Evolutionary conservation across 2,888 invertebrate species (phyloP).

Genomic region (Tupiocoris notatus): DNA sequence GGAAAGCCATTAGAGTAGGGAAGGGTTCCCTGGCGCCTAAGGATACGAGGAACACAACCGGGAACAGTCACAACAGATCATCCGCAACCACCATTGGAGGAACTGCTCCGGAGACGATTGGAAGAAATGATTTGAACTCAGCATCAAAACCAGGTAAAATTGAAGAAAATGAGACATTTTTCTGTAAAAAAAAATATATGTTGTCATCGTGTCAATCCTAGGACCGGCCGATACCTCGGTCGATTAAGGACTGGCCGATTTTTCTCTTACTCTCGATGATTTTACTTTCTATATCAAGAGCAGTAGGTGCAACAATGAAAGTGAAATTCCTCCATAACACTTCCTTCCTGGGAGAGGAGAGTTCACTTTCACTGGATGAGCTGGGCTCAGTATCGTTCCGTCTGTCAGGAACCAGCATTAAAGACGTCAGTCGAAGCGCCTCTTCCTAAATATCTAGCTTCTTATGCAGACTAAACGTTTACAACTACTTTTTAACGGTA

Average conservation of each 20-base stretch:
- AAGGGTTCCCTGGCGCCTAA: background rate
- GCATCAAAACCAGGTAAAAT: background rate
- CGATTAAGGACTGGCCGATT: background rate
- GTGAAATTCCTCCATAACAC: constrained; percentile 16
- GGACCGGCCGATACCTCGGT: too few species aligned
- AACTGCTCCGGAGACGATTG: constrained; percentile 17
- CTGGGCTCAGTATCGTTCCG: too few species aligned
- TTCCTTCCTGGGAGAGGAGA: background rate
- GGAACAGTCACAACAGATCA: constrained; percentile 27
- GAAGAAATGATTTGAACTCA: background rate
- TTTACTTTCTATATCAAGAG: background rate
- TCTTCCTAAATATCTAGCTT: too few species aligned
- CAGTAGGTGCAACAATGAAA: constrained; percentile 6
- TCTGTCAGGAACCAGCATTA: too few species aligned
- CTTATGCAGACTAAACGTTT: too few species aligned
- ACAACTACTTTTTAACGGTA: too few species aligned
- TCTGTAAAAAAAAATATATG: too few species aligned
- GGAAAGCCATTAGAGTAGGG: background rate
- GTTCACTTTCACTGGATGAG: constrained; percentile 30
- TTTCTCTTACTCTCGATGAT: background rate
- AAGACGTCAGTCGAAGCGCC: too few species aligned
- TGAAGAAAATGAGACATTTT: too few species aligned
- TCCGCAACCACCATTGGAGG: constrained; percentile 20
- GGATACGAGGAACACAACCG: background rate
- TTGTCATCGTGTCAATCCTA: too few species aligned